Percentiles rank a stretch among this genome's conserved stretches.
Evolutionary conservation across 2,113 vertebrate genomes (phyloP).

Genomic region (Psilopogon haemacephalus): DNA sequence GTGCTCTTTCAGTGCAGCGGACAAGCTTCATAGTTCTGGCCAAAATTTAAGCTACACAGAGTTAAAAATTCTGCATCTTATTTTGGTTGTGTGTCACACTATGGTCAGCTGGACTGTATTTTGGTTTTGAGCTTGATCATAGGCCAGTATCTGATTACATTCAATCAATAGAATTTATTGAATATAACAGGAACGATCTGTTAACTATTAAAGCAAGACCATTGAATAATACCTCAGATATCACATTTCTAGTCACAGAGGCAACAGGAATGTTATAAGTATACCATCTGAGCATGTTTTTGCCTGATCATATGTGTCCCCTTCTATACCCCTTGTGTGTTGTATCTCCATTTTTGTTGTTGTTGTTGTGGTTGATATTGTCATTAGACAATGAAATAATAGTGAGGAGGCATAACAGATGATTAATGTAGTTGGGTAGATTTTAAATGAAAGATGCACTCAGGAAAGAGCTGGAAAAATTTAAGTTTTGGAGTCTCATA

Average conservation of each 20-base stretch:
- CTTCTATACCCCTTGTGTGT: not conserved
- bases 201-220: not conserved
- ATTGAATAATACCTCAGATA: not conserved
- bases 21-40: not conserved
- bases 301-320: not conserved
- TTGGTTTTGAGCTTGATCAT: not conserved
- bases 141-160: not conserved
- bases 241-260: not conserved
- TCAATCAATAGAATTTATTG: not conserved
- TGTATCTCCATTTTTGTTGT: not conserved
- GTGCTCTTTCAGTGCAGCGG: not conserved
- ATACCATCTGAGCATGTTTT: not conserved
- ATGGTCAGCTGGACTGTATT: not conserved
- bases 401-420: not conserved
- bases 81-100: not conserved
- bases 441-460: not conserved
- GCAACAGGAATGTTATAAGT: not conserved
- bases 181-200: not conserved
- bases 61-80: not conserved
- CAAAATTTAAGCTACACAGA: not conserved
- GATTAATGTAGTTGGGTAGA: not conserved
- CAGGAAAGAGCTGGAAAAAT: not conserved
- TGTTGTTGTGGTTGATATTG: not conserved
- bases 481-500: not conserved
- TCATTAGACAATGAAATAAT: not conserved